Percentiles rank a stretch among this genome's conserved stretches.
These are phyloP conservation scores for Perizoma flavofasciatum DNA, from an alignment of 2,888 invertebrate species.

Conservation along the genomic window DNA sequence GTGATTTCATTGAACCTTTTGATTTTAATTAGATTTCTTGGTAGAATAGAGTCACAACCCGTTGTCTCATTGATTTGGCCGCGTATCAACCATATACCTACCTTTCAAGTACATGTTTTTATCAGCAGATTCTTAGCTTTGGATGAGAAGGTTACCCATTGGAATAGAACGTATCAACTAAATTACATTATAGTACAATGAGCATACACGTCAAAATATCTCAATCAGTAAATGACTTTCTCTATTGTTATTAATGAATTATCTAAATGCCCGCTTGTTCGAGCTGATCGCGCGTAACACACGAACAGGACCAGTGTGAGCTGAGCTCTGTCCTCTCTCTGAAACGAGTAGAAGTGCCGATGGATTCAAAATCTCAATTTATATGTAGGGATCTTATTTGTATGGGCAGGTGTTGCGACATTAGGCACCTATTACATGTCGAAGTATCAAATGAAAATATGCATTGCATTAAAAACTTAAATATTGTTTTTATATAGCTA, in stretches of 20 bases:
- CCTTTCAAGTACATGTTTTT: no score
- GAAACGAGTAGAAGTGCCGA: slow-evolving; percentile 29
- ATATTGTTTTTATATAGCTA: no score
- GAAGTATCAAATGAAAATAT: no score
- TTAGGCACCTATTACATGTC: slow-evolving; percentile 35
- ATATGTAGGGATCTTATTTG: slow-evolving; percentile 40
- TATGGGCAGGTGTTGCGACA: slow-evolving; percentile 47
- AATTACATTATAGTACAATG: slow-evolving; percentile 10
- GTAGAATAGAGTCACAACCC: no score
- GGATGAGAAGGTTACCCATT: no score
- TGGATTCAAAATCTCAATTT: slow-evolving; percentile 35
- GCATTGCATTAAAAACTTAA: no score
- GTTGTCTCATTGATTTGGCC: no score
- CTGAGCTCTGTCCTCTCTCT: slow-evolving; percentile 19
- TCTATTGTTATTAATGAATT: slow-evolving; percentile 37
- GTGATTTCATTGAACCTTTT: no score
- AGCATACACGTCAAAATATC: slow-evolving; percentile 19
- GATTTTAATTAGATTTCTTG: no score
- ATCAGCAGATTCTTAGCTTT: no score
- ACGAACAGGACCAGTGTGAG: slow-evolving; percentile 22
- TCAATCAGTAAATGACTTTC: slow-evolving; percentile 38
- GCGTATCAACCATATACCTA: no score
- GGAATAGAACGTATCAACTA: no score
- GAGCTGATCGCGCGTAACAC: slow-evolving; percentile 27
- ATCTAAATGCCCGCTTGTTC: slow-evolving; percentile 37